phyloP scores from a whole-genome alignment of 2,113 vertebrate genomes.

The Tragelaphus scriptus region DNA sequence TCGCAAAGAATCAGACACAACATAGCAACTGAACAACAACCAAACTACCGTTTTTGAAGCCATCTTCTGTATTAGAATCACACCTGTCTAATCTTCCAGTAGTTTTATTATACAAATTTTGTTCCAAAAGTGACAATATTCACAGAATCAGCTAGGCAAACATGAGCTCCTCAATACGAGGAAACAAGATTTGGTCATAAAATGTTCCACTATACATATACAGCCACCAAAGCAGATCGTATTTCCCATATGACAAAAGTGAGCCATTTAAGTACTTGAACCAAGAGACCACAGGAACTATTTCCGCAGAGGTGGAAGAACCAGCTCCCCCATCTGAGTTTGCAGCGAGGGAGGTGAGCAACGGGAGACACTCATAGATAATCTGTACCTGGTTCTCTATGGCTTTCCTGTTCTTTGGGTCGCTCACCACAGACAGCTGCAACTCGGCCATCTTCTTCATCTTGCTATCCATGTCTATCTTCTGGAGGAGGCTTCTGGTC shows the following conservation, averaged over 20 bases:
- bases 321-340: accelerated
- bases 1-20: not conserved
- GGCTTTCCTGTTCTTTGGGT: conserved; percentile 95
- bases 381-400: conserved; percentile 94
- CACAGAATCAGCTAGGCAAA: not conserved
- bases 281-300: not conserved
- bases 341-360: accelerated
- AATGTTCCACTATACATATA: accelerated
- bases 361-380: accelerated
- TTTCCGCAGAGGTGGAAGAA: too few relatives aligned
- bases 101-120: not conserved
- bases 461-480: conserved; percentile 98
- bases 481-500: conserved; percentile 91
- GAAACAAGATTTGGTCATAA: not conserved
- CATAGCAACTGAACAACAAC: not conserved
- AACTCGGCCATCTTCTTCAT: conserved; percentile 99
- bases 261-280: accelerated
- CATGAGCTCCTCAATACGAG: not conserved
- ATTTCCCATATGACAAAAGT: accelerated
- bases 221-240: too few relatives aligned
- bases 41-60: not conserved
- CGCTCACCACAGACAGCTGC: conserved; percentile 90
- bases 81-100: not conserved
- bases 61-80: not conserved
- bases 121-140: not conserved